Percentiles rank a stretch among this genome's conserved stretches.
These are phyloP conservation scores for Drosophila seclusa DNA, from an alignment of 2,888 invertebrate genomes.

Conservation along the genomic window DNA sequence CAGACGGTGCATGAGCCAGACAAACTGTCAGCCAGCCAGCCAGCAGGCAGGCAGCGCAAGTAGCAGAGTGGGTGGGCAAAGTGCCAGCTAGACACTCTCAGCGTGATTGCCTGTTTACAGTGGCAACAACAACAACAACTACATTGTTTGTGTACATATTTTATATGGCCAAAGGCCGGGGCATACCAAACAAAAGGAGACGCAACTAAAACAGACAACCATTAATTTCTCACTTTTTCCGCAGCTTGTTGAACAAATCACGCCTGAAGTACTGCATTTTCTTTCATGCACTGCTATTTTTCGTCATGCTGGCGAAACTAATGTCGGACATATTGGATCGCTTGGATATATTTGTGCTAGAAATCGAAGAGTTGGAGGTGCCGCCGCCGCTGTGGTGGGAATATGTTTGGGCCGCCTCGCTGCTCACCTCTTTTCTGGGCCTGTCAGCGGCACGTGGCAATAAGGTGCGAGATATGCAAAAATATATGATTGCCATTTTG, in stretches of 20 bases:
- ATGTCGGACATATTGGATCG: conserved; percentile 96
- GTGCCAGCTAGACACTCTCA: conserved; percentile 66
- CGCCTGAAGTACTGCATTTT: conserved; percentile 97
- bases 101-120: conserved; percentile 57
- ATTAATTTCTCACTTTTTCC: conserved; percentile 28
- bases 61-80: conserved; percentile 63
- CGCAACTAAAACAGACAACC: conserved; percentile 12
- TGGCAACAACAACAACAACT: conserved; percentile 28
- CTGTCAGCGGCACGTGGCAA: conserved; percentile 94
- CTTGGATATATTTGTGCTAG: conserved; percentile 96
- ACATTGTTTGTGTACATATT: conserved; percentile 61
- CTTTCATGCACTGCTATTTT: conserved; percentile 95
- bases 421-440: conserved; percentile 93
- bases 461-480: conserved; percentile 90
- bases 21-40: conserved; percentile 39
- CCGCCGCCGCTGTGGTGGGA: conserved; percentile 94
- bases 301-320: conserved; percentile 95
- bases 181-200: conserved; percentile 31
- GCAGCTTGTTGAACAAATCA: conserved; percentile 97
- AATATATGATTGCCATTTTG: conserved; percentile 92
- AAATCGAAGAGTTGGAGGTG: conserved; percentile 96
- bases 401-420: conserved; percentile 95
- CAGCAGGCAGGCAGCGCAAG: conserved; percentile 22
- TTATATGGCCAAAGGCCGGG: conserved; percentile 46
- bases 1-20: conserved; percentile 33